Conservation (phyloP, 2,113 vertebrate species). For the Siniperca knerii region DNA sequence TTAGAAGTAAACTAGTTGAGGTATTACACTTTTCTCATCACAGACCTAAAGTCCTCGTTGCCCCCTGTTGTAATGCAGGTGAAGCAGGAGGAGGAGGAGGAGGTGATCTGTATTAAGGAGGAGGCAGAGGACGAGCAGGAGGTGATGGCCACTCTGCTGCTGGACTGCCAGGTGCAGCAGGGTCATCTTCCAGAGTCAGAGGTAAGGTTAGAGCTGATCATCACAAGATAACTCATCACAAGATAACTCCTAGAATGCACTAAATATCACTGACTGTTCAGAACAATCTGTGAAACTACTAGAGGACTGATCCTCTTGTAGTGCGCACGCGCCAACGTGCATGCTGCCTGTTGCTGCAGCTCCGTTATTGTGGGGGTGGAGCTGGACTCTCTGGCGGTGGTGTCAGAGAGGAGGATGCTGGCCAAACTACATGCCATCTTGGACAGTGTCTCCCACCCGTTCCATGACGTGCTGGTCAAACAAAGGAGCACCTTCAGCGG, state of each 20-base stretch:
- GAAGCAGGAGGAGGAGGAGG: slow-evolving; percentile 74
- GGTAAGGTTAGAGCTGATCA: slow-evolving; percentile 23
- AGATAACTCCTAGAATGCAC: neutral
- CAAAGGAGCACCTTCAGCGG: no score
- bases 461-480: no score
- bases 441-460: no score
- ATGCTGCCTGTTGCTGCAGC: no score
- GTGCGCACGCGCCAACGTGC: no score
- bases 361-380: no score
- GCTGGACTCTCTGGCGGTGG: no score
- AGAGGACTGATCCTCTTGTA: no score
- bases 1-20: neutral
- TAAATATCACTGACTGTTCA: neutral
- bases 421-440: no score
- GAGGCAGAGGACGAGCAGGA: slow-evolving; percentile 76
- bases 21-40: neutral
- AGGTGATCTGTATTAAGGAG: slow-evolving; percentile 83
- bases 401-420: no score
- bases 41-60: neutral
- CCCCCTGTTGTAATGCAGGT: slow-evolving; percentile 55
- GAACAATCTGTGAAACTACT: neutral
- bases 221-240: no score
- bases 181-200: slow-evolving; percentile 24
- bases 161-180: slow-evolving; percentile 54
- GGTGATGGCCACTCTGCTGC: slow-evolving; percentile 52